Evolutionary conservation across 2,888 invertebrate genomes (phyloP).

Genomic region (Drymonia ruficornis): DNA sequence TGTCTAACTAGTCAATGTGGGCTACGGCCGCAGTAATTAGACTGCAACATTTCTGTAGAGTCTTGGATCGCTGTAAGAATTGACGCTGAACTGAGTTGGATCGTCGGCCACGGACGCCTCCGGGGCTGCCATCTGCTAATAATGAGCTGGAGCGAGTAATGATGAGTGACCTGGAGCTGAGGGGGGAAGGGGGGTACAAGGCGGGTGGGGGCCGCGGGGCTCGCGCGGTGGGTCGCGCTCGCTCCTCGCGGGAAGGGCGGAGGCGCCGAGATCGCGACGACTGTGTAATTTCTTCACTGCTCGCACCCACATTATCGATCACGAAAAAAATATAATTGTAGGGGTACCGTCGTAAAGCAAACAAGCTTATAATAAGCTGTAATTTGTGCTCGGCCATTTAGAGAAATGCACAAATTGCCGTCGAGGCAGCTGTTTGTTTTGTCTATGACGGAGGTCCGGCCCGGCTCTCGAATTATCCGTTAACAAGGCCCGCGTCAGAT

Average conservation of each 20-base stretch:
- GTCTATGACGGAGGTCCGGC: conserved; percentile 83
- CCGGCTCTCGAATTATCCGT: conserved; percentile 78
- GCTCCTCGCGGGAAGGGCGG: conserved; percentile 60
- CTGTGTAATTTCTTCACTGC: conserved; percentile 82
- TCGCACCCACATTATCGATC: conserved; percentile 80
- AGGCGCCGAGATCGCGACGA: conserved; percentile 74
- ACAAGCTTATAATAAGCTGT: conserved; percentile 85
- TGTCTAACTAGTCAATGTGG: background rate
- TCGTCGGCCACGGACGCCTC: conserved; percentile 11
- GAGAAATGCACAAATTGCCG: conserved; percentile 83
- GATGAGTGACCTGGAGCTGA: conserved; percentile 32
- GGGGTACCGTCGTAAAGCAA: conserved; percentile 84
- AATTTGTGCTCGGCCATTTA: conserved; percentile 84
- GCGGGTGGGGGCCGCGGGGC: conserved; percentile 33
- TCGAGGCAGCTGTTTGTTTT: conserved; percentile 83
- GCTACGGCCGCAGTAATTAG: background rate
- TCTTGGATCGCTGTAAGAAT: background rate
- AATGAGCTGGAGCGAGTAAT: conserved; percentile 56
- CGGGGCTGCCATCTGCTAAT: conserved; percentile 50
- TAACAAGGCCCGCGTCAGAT: conserved; percentile 84
- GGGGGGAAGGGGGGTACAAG: conserved; percentile 11
- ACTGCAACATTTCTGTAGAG: background rate
- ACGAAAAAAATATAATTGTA: conserved; percentile 82
- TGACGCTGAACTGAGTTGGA: conserved; percentile 5
- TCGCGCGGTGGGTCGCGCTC: conserved; percentile 44